A percentile compares a stretch with the other conserved stretches of the same genome.
phyloP scores from a whole-genome alignment of 2,888 invertebrate genomes.

The Glomeris marginata region DNA sequence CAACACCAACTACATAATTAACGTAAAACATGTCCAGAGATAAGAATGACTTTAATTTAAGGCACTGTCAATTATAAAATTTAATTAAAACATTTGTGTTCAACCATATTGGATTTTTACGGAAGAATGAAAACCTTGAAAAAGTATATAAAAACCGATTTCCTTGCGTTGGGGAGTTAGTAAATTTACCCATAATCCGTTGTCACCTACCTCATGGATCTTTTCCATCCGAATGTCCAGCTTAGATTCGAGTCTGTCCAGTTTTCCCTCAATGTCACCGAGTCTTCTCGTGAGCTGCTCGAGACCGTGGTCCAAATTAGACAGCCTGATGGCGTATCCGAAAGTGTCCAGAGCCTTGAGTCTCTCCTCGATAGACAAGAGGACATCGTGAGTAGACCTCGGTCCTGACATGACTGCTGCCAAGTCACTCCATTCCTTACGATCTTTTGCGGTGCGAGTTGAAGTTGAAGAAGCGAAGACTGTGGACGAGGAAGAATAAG shows the following conservation, averaged over 20 bases:
- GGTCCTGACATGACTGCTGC: slow-evolving; percentile 1
- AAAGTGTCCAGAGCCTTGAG: slow-evolving; percentile 16
- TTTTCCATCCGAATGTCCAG: slow-evolving; percentile 17
- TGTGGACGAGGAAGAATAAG: too few species aligned
- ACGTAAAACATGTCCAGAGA: background rate
- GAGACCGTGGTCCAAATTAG: slow-evolving; percentile 26
- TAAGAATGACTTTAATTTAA: background rate
- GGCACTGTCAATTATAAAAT: background rate
- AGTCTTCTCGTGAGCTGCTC: slow-evolving; percentile 32
- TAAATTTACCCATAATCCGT: too few species aligned
- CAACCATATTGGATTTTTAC: too few species aligned
- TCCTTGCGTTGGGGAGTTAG: too few species aligned
- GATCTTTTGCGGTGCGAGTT: too few species aligned
- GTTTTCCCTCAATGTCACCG: slow-evolving; percentile 32
- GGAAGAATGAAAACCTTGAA: too few species aligned
- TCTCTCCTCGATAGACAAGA: slow-evolving; percentile 18
- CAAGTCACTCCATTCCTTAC: too few species aligned
- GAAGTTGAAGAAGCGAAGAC: too few species aligned
- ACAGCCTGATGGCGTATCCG: slow-evolving; percentile 17
- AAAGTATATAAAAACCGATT: too few species aligned
- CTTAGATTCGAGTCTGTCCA: slow-evolving; percentile 29
- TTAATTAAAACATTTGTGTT: too few species aligned
- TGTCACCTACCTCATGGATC: slow-evolving; percentile 17
- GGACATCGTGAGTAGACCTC: slow-evolving; percentile 13
- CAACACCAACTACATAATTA: background rate